Percentiles rank a stretch among this genome's conserved stretches.
Conservation (phyloP, 1,140 invertebrate species). For the Drosophila bocqueti region DNA sequence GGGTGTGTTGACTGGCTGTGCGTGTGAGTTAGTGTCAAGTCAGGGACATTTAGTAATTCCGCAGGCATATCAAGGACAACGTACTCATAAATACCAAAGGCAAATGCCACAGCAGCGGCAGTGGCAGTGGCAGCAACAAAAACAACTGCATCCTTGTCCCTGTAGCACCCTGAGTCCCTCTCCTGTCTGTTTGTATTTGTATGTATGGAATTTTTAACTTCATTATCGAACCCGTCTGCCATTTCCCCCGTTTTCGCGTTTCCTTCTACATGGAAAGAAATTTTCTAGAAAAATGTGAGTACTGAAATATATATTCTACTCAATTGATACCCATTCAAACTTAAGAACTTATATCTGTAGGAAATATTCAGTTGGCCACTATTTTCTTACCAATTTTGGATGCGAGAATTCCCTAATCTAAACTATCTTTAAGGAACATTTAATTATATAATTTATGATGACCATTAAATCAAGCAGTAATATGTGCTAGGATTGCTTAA, state of each 20-base stretch:
- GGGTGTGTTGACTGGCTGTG: conserved; percentile 37
- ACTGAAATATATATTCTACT: background rate
- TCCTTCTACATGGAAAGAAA: conserved; percentile 32
- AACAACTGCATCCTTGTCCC: conserved; percentile 58
- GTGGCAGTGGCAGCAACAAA: conserved; percentile 34
- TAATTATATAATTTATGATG: too few relatives aligned
- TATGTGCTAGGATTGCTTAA: too few relatives aligned
- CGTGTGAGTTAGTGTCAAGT: conserved; percentile 75
- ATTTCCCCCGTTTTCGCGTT: conserved; percentile 43
- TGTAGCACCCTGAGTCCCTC: conserved; percentile 2
- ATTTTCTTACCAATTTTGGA: too few relatives aligned
- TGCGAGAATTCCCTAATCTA: too few relatives aligned
- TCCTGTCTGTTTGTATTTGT: conserved; percentile 70
- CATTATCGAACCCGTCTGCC: conserved; percentile 71
- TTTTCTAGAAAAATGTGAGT: background rate
- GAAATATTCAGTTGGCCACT: too few relatives aligned
- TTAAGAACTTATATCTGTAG: too few relatives aligned
- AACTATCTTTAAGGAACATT: too few relatives aligned
- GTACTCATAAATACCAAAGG: conserved; percentile 83
- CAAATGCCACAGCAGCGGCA: conserved; percentile 68
- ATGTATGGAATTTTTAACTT: conserved; percentile 83
- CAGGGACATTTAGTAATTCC: conserved; percentile 83
- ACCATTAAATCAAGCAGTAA: too few relatives aligned
- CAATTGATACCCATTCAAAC: background rate
- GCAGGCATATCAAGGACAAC: conserved; percentile 82